phyloP scores from a whole-genome alignment of 2,888 invertebrate species.

The Leptinotarsa juncta region DNA sequence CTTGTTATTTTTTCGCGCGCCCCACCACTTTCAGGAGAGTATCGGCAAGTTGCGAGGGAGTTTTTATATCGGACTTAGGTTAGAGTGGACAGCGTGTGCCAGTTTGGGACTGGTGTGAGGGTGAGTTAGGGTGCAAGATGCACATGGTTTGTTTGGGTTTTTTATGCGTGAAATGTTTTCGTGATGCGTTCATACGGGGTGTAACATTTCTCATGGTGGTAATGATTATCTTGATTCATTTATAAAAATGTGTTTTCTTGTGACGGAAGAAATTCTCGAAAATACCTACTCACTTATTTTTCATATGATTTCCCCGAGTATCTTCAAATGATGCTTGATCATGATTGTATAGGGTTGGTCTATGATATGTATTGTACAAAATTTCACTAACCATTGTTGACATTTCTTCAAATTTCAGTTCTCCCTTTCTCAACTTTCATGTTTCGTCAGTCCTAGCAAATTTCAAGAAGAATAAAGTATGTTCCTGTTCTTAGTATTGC shows the following conservation, averaged over 20 bases:
- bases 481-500: too few species aligned
- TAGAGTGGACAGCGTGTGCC: slow-evolving; percentile 44
- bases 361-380: too few species aligned
- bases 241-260: neutral
- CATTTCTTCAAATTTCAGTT: too few species aligned
- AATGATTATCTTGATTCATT: slow-evolving; percentile 3
- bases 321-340: neutral
- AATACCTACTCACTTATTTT: neutral
- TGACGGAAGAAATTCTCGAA: neutral
- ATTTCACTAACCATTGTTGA: too few species aligned
- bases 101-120: slow-evolving; percentile 41
- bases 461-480: too few species aligned
- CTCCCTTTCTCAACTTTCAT: too few species aligned
- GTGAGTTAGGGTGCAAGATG: slow-evolving; percentile 38
- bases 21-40: slow-evolving; percentile 55
- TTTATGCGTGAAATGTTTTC: slow-evolving; percentile 32
- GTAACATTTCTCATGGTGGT: slow-evolving; percentile 25
- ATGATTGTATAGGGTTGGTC: too few species aligned
- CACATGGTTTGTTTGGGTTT: slow-evolving; percentile 40
- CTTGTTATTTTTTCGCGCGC: slow-evolving; percentile 62
- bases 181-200: slow-evolving; percentile 38
- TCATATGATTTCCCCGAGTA: neutral
- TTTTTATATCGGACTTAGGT: slow-evolving; percentile 43
- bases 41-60: slow-evolving; percentile 47
- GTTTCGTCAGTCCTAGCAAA: too few species aligned